Evolutionary conservation across 2,888 invertebrate genomes (phyloP), one percentile per base, ranked within the genome.

Genomic region (Sisyra nigra): DNA sequence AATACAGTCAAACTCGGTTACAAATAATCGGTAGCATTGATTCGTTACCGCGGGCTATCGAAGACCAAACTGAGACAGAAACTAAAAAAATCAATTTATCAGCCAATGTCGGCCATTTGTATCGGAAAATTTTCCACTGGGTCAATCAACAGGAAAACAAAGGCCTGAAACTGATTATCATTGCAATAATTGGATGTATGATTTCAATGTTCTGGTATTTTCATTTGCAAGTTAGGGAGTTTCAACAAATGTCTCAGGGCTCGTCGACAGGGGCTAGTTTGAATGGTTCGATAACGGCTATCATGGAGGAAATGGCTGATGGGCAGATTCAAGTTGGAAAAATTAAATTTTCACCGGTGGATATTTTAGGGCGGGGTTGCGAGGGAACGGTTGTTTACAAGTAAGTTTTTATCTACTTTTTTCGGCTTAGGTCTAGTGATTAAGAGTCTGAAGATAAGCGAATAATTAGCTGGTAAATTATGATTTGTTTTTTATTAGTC

Each of bases 321-420:
- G 81, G 81, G 1, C 66, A 72, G 44, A 72, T 79, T 10, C 66
- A 73, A 48, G 77, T 96, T 31, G 97, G 96, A 1, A 89, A 87
- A 61, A 92, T 98, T 44, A 74, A 74, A 13, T 96, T 94, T 59
- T 74, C 86, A 55, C 83, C 89, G 0, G 75, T 76, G 41, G 74
- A 84, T 49, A 76, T 94, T 17, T 65, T 98, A 5, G 98, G 97
- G 1, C 92, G 92, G 62, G 98, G 98, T 0, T 96, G 97, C 58
- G 93, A 97, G 56, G 98, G 98, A 31, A 98, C 98, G 1, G 91
- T 94, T 65, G 97, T 98, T 19, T 97, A 88, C 62, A 85, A 74
- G 82, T 87, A 60, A 61, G 53, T 52, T 41, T 30, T 31, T 30
- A n/a, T n/a, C n/a, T 42, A 39, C 31, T 44, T 9, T 18, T 32